Base-by-base conservation (phyloP, 2,797 vertebrate species). In the Pipistrellus pipistrellus region DNA sequence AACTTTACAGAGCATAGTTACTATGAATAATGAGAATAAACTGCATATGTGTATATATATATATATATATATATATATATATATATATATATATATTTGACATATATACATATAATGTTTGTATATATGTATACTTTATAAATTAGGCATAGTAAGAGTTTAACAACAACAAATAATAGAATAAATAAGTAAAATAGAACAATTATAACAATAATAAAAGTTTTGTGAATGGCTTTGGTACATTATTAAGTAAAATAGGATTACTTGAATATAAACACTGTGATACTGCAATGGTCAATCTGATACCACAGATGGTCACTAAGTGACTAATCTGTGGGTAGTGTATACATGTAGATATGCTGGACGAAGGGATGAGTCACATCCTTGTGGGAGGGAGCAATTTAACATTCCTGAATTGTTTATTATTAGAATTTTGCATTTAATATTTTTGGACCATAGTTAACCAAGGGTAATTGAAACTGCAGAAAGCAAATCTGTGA, bases 301-400 rank as follows among this genome's bases (percentile, higher is more conserved):
- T 38, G 53, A 57, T 38, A 38, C 27, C 32, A 32, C 51, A 27
- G 76, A 30, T 25, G 51, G 32, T 51, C 23, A 27, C 23, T 35
- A 10, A 25, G 51, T 27, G 51, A 35, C 14, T 55, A 38, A 25
- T 17, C 17, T 12, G 38, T 1, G 11, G 38, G 17, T 8, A 41
- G 38, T 21, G 10, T 21, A 4, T 5, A 7, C 27, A 2, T 21
- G 38, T 8, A 18, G 10, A 3, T 18, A 3, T 30, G 11, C 18
- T n/a, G 27, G 78, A 62, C 18, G 4, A 21, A 57, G 23, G 38
- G 27, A 3, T 81, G 10, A n/a, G 21, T 30, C 27, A n/a, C 17
- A 20, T n/a, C 78, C 6, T 0, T 17, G 38, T 30, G 27, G 38
- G 17, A 62, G 78, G 38, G 17, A 35, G 32, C 18, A 20, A 44